A percentile compares a stretch with the other conserved stretches of the same genome.
Conservation (phyloP, 1,140 invertebrate genomes). For the Brachionus asplanchnoidis region DNA sequence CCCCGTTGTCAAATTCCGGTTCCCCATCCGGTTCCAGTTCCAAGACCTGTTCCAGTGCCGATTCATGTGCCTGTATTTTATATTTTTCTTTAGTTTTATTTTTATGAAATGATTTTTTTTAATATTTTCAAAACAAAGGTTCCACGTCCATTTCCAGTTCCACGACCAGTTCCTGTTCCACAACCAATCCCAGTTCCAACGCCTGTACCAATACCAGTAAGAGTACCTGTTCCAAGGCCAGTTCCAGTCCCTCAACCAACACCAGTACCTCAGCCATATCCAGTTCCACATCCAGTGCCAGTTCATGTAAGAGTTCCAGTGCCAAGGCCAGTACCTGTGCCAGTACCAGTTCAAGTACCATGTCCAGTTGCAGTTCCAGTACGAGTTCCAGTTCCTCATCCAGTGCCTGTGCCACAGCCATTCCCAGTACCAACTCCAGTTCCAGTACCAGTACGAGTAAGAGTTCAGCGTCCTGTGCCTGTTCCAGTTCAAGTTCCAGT, state of each 20-base stretch:
- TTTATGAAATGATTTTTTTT: not conserved
- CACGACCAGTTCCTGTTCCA: not conserved
- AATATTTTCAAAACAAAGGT: not conserved
- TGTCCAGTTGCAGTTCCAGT: not conserved
- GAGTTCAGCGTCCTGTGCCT: conserved; percentile 22
- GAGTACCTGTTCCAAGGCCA: not conserved
- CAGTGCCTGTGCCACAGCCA: conserved; percentile 6
- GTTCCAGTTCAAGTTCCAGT: not conserved
- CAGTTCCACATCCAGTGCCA: not conserved
- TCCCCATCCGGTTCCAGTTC: not conserved
- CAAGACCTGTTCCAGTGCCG: not conserved
- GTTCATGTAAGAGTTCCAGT: not conserved
- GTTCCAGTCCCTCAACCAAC: not conserved
- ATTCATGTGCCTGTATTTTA: not conserved
- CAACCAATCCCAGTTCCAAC: not conserved
- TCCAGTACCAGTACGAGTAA: not conserved
- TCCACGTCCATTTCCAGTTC: conserved; percentile 7
- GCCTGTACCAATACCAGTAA: not conserved
- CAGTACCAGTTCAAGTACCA: not conserved
- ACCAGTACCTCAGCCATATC: not conserved
- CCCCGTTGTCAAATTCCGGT: not conserved
- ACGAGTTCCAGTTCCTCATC: not conserved
- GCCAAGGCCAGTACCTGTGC: not conserved
- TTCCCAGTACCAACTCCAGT: not conserved
- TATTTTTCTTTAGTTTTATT: not conserved